These are phyloP conservation scores for Megalopta genalis DNA, from an alignment of 1,140 invertebrate genomes.

Conservation along the genomic window DNA sequence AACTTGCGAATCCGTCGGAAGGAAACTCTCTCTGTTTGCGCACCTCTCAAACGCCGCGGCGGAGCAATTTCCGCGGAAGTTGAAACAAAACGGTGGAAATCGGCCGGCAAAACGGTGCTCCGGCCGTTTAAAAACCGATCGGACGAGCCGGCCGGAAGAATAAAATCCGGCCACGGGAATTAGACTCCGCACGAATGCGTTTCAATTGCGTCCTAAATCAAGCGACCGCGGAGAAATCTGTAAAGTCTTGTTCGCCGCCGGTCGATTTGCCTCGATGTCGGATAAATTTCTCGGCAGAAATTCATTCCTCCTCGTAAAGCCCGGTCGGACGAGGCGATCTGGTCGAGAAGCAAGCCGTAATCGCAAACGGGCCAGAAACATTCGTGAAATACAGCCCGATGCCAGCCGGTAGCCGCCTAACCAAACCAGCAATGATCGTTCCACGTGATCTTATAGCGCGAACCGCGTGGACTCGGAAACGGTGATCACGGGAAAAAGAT, in stretches of 20 bases:
- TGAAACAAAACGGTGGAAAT: neutral
- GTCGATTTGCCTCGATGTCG: slow-evolving; percentile 23
- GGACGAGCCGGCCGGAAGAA: neutral
- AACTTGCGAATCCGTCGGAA: no score
- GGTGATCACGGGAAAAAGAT: no score
- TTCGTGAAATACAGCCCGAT: neutral
- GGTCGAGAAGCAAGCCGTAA: slow-evolving; percentile 15
- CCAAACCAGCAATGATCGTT: neutral
- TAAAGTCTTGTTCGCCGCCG: slow-evolving; percentile 1
- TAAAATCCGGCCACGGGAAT: neutral
- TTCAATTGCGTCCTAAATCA: slow-evolving; percentile 31
- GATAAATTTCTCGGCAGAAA: slow-evolving; percentile 23
- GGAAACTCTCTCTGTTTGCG: no score
- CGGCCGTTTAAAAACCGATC: neutral
- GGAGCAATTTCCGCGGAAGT: neutral
- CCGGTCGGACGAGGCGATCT: neutral
- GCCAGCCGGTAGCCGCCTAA: neutral
- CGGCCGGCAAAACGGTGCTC: neutral
- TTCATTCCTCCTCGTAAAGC: slow-evolving; percentile 28
- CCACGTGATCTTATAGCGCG: neutral
- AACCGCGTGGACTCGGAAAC: no score
- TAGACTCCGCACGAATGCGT: slow-evolving; percentile 3
- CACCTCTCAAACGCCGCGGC: no score
- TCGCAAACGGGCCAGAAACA: slow-evolving; percentile 17
- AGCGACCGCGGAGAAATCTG: slow-evolving; percentile 39